Evolutionary conservation across 2,797 vertebrate genomes (phyloP).

Genomic region (Diglossa cyanea): DNA sequence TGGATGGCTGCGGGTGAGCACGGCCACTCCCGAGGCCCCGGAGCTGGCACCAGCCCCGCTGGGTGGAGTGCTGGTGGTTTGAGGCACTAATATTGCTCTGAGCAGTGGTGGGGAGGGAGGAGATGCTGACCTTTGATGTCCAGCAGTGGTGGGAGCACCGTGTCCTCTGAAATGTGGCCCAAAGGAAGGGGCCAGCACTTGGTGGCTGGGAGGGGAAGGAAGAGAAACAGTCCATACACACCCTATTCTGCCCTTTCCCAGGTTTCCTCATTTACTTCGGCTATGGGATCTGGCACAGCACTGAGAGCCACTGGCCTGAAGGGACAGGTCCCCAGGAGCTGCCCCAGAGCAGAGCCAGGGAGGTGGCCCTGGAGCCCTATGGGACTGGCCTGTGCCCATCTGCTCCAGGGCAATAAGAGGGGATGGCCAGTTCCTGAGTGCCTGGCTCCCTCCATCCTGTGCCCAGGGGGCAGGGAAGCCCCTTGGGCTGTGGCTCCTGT

Average conservation of each 20-base stretch:
- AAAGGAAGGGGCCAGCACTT: background rate
- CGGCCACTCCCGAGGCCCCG: rapidly evolving
- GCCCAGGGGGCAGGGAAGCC: background rate
- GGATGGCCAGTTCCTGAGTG: rapidly evolving
- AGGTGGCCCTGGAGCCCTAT: background rate
- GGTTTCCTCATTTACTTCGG: constrained; percentile 85
- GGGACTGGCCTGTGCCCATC: background rate
- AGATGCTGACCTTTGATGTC: background rate
- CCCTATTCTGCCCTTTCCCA: constrained; percentile 9
- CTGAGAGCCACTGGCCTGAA: constrained; percentile 51
- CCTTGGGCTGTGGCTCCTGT: background rate
- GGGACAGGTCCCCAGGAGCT: background rate
- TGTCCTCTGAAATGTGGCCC: background rate
- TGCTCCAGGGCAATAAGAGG: background rate
- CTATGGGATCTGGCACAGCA: constrained; percentile 80
- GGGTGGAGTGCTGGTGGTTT: background rate
- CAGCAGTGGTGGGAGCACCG: background rate
- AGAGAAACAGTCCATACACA: background rate
- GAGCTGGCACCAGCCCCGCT: background rate
- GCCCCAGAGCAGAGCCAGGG: rapidly evolving
- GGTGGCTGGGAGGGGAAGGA: background rate
- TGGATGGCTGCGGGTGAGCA: constrained; percentile 85
- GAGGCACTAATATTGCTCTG: background rate
- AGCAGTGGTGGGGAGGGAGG: rapidly evolving
- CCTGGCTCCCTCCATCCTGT: background rate